Evolutionary conservation across 2,888 invertebrate species (phyloP).

Genomic region (Cantharis rustica): DNA sequence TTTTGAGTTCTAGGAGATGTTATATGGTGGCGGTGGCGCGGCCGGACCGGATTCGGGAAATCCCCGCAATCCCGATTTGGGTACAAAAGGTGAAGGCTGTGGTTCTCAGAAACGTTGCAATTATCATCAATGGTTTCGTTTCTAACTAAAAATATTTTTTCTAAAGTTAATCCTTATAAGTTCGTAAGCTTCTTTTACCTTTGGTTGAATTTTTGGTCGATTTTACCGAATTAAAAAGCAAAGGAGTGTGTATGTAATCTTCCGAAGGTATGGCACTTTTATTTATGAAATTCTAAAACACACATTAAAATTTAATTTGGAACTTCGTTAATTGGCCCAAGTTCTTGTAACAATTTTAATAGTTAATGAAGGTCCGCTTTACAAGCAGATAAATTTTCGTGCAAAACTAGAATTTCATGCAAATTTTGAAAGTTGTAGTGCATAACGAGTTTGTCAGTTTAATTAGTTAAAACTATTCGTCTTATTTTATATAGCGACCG

Average conservation of each 20-base stretch:
- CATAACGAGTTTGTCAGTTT: neutral
- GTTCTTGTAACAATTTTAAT: neutral
- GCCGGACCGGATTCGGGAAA: neutral
- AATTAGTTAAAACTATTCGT: neutral
- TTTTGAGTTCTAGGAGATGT: conserved; percentile 1
- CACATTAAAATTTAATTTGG: neutral
- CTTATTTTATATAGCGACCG: neutral
- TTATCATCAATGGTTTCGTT: conserved; percentile 1
- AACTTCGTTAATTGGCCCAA: neutral
- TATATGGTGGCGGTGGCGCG: neutral
- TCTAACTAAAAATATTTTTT: neutral
- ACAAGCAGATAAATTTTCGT: neutral
- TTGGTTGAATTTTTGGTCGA: neutral
- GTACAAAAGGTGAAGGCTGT: conserved; percentile 26
- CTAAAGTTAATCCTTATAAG: neutral
- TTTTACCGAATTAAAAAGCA: neutral
- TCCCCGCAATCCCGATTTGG: conserved; percentile 5
- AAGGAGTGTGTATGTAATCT: neutral
- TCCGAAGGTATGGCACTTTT: neutral
- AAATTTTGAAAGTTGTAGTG: neutral
- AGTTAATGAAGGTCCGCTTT: neutral
- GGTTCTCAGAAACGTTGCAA: conserved; percentile 17
- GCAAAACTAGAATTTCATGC: neutral
- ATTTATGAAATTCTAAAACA: conserved; percentile 2
- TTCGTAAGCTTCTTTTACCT: neutral